phyloP scores from a whole-genome alignment of 2,113 vertebrate genomes.

The Spilogale gracilis region DNA sequence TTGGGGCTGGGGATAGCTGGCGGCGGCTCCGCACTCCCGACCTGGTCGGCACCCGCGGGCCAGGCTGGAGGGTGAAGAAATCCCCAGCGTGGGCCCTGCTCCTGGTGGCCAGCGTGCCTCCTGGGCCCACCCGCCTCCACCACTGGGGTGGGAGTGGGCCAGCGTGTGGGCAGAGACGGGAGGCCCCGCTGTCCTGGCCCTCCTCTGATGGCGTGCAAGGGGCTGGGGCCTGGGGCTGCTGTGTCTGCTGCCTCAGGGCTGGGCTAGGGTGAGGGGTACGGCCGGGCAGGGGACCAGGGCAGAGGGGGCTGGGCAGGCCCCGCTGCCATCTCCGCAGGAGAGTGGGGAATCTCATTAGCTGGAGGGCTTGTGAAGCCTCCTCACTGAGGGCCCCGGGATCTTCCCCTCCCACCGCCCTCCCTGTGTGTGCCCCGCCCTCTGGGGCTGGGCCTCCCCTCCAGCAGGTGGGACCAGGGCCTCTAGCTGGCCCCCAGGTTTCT shows the following conservation, averaged over 20 bases:
- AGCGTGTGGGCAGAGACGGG: rapidly evolving
- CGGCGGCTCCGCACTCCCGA: neutral
- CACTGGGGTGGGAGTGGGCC: neutral
- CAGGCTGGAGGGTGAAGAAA: neutral
- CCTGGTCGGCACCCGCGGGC: neutral
- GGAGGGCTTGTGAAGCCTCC: neutral
- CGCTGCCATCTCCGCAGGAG: neutral
- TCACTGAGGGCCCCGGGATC: neutral
- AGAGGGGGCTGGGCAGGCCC: neutral
- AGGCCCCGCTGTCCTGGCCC: neutral
- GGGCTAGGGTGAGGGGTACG: neutral
- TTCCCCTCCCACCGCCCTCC: neutral
- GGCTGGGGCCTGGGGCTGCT: neutral
- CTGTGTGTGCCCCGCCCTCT: rapidly evolving
- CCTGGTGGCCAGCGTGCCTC: neutral
- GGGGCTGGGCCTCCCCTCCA: neutral
- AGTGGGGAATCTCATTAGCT: neutral
- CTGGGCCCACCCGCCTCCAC: neutral
- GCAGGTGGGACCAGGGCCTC: neutral
- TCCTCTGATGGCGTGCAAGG: neutral
- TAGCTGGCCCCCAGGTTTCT: neutral
- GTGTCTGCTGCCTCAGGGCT: neutral
- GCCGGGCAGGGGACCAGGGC: neutral
- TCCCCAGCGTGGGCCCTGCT: neutral
- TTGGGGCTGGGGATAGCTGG: neutral